Evolutionary conservation across 2,113 vertebrate species (phyloP).

Genomic region (Osmerus eperlanus): DNA sequence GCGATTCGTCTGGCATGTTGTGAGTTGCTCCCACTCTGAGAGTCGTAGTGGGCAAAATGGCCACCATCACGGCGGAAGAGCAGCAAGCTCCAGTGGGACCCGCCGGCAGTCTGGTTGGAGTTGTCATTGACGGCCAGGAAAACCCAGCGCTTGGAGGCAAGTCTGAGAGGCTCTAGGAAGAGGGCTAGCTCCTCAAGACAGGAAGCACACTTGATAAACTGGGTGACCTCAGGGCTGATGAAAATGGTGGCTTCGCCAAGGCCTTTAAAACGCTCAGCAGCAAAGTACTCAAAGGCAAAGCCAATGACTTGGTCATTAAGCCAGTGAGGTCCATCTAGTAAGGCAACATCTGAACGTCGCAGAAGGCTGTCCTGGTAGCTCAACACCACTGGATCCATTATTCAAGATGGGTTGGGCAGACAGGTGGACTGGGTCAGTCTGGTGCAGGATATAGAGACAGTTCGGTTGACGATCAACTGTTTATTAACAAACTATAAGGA

Average conservation of each 20-base stretch:
- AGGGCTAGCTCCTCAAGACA: conserved; percentile 81
- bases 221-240: conserved; percentile 92
- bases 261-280: conserved; percentile 76
- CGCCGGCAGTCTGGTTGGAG: conserved; percentile 85
- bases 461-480: not conserved
- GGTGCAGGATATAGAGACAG: conserved; percentile 15
- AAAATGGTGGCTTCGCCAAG: conserved; percentile 75
- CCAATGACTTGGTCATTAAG: conserved; percentile 95
- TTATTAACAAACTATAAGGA: too few species aligned
- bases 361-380: conserved; percentile 95
- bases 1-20: conserved; percentile 84
- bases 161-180: conserved; percentile 87
- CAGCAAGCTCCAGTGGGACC: conserved; percentile 95
- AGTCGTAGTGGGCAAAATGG: conserved; percentile 91
- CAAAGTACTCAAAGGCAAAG: conserved; percentile 93
- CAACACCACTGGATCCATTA: conserved; percentile 91
- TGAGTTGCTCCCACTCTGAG: conserved; percentile 84
- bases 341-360: conserved; percentile 82
- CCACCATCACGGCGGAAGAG: conserved; percentile 80
- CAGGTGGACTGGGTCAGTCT: conserved; percentile 33
- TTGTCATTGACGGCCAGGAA: conserved; percentile 95
- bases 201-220: conserved; percentile 93
- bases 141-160: conserved; percentile 76
- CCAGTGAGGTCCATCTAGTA: conserved; percentile 91
- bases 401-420: conserved; percentile 20